Conservation (phyloP, 2,113 vertebrate species). For the Tonatia bakeri region DNA sequence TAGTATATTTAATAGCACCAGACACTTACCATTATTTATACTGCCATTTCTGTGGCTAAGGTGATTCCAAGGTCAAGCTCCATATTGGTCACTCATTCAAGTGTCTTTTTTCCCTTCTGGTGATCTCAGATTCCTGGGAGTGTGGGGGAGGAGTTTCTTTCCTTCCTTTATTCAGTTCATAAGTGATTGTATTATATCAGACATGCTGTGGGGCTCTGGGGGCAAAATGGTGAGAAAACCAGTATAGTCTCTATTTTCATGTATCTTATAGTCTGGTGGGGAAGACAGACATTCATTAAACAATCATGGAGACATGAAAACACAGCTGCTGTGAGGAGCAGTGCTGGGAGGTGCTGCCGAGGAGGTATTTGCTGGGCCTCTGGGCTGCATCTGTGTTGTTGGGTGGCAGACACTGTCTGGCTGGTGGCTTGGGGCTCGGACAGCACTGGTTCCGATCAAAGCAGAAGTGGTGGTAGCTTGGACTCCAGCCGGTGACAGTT, state of each 20-base stretch:
- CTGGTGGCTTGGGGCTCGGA: not conserved
- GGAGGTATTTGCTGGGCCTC: not conserved
- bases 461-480: not conserved
- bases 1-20: not conserved
- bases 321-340: not conserved
- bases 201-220: not conserved
- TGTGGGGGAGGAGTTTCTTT: not conserved
- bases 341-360: fast-evolving
- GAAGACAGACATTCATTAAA: not conserved
- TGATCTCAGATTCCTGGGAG: not conserved
- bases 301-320: not conserved
- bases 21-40: not conserved
- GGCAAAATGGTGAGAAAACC: not conserved
- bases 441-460: not conserved
- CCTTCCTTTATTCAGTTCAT: not conserved
- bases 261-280: not conserved
- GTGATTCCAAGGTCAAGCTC: not conserved
- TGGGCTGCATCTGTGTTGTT: not conserved
- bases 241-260: not conserved
- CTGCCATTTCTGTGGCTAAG: not conserved
- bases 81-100: not conserved
- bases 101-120: not conserved
- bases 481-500: not conserved
- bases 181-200: not conserved
- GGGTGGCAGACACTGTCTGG: not conserved